A percentile compares a stretch with the other conserved stretches of the same genome.
Evolutionary conservation across 2,113 vertebrate species (phyloP).

Genomic region (Mormoops blainvillei): DNA sequence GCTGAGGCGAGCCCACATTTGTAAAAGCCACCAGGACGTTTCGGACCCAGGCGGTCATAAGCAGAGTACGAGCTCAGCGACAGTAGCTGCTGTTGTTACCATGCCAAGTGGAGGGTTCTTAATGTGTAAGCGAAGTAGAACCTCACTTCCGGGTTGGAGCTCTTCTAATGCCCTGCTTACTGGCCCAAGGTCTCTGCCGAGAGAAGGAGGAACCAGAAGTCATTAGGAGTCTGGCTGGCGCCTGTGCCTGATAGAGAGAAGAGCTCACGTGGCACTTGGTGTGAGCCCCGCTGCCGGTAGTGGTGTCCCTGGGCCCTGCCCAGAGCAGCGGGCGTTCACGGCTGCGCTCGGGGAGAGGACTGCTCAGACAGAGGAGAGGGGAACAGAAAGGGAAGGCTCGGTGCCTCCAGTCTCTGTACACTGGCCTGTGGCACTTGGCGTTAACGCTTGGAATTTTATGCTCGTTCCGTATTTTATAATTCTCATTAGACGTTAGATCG

Average conservation of each 20-base stretch:
- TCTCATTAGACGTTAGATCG: neutral
- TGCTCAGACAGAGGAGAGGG: neutral
- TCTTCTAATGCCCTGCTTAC: neutral
- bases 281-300: neutral
- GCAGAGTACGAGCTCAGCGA: neutral
- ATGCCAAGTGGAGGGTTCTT: no score
- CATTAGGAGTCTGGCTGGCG: neutral
- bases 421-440: neutral
- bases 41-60: neutral
- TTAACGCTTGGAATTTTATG: neutral
- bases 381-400: neutral
- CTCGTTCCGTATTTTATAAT: neutral
- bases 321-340: neutral
- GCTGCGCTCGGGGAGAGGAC: neutral
- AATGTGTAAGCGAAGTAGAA: neutral
- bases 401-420: no score
- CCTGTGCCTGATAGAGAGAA: neutral
- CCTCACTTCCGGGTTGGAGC: neutral
- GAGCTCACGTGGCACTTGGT: accelerated
- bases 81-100: neutral
- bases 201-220: neutral
- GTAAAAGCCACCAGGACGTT: neutral
- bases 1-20: neutral
- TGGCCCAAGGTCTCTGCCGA: neutral
- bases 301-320: accelerated